Base-by-base conservation (phyloP, 2,797 vertebrate genomes). In the Gobio occitaniae region DNA sequence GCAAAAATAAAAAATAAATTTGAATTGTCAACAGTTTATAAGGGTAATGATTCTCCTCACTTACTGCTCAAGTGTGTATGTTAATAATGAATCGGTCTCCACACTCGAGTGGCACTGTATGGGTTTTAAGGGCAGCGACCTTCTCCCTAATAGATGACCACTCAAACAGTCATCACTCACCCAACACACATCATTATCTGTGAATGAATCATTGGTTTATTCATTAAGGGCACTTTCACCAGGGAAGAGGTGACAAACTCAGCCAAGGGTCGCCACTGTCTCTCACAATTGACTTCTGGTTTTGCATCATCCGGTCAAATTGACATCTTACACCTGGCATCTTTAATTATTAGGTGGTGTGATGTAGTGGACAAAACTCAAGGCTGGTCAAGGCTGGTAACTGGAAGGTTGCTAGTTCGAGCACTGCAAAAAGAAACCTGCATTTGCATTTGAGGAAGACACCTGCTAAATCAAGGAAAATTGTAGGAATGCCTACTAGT, bases 61-160 rank as follows among this genome's bases (percentile, higher is more conserved):
- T 52, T 79, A 13, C 13, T 50, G 50, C 77, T 74, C 25, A 48
- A 66, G 83, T 76, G 36, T 86, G 54, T 79, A 59, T 74, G 88
- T 88, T 90, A 89, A 89, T 90, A 66, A 89, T 89, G 87, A 89
- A 90, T 82, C 84, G 3, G 85, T 65, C 74, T 90, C 76, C 75
- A 90, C 85, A 84, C 89, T 87, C 88, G 78, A 85, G 74, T 77
- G 77, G 38, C 82, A 86, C 79, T 82, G 78, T 29, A 84, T 68
- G 21, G 41, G 80, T 72, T 84, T 87, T 87, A 63, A 82, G 83
- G 71, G 36, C 78, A 65, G 48, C 85, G 77, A 90, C 85, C 89
- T 87, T 89, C 75, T 85, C 78, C 85, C 84, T 90, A 89, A 90
- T 89, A 88, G 86, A 86, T 90, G 89, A 90, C 89, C 88, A 88